A percentile compares a stretch with the other conserved stretches of the same genome.
Evolutionary conservation across 1,140 invertebrate genomes (phyloP).

Genomic region (Papilio polytes): DNA sequence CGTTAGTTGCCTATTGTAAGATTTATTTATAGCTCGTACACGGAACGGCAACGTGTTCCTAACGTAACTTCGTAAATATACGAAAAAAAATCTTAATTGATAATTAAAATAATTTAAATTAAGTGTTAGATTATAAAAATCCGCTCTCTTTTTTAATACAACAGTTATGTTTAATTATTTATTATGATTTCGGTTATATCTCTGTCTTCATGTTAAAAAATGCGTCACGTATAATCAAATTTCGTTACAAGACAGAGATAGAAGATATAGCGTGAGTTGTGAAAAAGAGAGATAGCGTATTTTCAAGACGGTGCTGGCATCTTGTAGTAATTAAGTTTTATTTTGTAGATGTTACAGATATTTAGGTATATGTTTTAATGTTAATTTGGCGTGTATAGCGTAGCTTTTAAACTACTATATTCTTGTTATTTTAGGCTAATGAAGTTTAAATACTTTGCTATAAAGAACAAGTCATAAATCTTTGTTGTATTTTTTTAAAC

Average conservation of each 20-base stretch:
- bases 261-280: neutral
- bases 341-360: neutral
- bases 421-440: neutral
- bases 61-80: neutral
- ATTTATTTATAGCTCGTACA: neutral
- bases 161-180: neutral
- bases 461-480: neutral
- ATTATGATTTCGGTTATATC: too few relatives aligned
- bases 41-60: neutral
- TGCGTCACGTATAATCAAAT: neutral
- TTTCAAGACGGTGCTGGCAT: neutral
- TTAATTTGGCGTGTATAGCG: neutral
- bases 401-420: neutral
- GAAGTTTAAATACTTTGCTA: too few relatives aligned
- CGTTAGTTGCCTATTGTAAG: neutral
- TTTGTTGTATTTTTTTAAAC: neutral
- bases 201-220: neutral
- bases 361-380: neutral
- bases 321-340: too few relatives aligned
- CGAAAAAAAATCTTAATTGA: neutral
- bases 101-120: neutral
- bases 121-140: too few relatives aligned
- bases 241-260: constrained; percentile 2
- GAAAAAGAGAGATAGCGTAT: neutral
- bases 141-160: too few relatives aligned